A percentile compares a stretch with the other conserved stretches of the same genome.
phyloP scores from a whole-genome alignment of 2,113 vertebrate genomes.

The Ictidomys tridecemlineatus region DNA sequence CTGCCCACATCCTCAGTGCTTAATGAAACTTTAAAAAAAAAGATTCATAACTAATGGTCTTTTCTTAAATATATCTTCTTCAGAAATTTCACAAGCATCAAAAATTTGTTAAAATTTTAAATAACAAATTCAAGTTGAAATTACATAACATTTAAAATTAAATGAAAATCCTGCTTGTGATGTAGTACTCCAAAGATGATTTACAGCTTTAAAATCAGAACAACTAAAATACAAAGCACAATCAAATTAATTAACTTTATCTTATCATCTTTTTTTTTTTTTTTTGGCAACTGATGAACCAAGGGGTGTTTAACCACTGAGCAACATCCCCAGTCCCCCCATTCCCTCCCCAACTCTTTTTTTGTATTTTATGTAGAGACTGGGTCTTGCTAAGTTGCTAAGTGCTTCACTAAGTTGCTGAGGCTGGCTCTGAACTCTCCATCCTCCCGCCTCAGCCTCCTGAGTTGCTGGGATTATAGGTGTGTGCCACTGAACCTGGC shows the following conservation, averaged over 20 bases:
- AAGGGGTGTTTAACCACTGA: no score
- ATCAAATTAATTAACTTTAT: not conserved
- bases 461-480: no score
- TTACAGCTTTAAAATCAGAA: not conserved
- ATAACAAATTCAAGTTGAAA: not conserved
- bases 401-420: no score
- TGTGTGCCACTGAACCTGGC: no score
- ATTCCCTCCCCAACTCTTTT: fast-evolving
- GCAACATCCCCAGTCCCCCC: no score
- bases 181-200: not conserved
- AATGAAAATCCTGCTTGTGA: not conserved
- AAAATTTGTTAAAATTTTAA: not conserved
- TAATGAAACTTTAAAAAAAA: not conserved
- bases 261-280: not conserved
- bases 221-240: slow-evolving; percentile 24
- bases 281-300: no score
- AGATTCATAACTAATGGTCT: not conserved
- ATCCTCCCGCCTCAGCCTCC: no score
- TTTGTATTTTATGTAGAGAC: no score
- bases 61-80: not conserved
- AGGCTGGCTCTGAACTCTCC: no score
- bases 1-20: no score
- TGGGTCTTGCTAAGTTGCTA: no score
- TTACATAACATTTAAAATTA: not conserved
- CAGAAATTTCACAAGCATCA: not conserved